These are phyloP conservation scores for Eleutherodactylus coqui DNA, from an alignment of 2,797 vertebrate genomes.

Conservation along the genomic window DNA sequence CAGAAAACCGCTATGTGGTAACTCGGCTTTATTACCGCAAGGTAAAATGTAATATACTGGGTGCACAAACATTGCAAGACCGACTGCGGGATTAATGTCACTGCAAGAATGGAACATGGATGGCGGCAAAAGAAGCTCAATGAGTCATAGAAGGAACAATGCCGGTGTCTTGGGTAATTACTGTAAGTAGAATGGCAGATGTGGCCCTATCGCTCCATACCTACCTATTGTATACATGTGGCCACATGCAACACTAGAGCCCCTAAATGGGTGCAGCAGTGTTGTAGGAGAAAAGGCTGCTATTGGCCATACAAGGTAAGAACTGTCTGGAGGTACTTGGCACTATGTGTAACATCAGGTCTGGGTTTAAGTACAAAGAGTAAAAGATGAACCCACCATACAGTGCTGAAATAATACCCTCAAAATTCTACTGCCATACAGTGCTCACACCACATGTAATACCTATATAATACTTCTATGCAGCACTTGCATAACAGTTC, in stretches of 20 bases:
- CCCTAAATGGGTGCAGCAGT: no score
- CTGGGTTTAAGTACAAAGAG: no score
- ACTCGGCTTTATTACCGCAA: background rate
- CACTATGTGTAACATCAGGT: no score
- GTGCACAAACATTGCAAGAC: background rate
- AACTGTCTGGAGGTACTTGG: no score
- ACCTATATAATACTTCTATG: background rate
- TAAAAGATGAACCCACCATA: background rate
- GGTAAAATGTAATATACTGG: background rate
- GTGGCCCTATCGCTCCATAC: background rate
- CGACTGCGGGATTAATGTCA: slow-evolving; percentile 3
- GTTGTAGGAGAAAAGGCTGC: no score
- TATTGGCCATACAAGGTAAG: no score
- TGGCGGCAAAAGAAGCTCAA: background rate
- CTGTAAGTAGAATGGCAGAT: background rate
- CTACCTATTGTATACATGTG: background rate
- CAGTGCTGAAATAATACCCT: background rate
- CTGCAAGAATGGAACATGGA: background rate
- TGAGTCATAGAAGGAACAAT: background rate
- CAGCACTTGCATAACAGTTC: background rate
- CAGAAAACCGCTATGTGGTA: background rate
- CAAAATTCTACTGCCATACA: background rate
- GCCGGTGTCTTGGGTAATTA: background rate
- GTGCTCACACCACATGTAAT: background rate
- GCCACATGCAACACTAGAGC: no score